phyloP scores from a whole-genome alignment of 37 sponge, comb jelly and placozoan species.

The Lycopodina hypogea region DNA sequence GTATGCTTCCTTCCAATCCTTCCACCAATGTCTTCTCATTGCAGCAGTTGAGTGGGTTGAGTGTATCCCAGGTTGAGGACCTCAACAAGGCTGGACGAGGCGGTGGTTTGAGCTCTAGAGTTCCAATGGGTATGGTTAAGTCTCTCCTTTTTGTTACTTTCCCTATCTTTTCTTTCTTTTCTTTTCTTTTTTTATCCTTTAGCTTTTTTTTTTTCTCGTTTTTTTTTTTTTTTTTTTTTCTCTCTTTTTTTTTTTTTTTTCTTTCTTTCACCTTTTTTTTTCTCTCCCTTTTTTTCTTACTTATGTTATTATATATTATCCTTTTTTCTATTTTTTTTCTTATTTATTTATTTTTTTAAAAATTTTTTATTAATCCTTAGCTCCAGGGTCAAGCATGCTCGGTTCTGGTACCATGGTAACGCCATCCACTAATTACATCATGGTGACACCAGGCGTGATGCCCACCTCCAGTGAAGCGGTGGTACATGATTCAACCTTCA shows the following conservation, averaged over 20 bases:
- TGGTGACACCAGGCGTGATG: constrained; percentile 14
- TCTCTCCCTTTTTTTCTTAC: no score
- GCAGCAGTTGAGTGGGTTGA: background rate
- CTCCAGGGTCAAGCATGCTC: background rate
- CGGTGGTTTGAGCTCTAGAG: background rate
- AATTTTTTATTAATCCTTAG: background rate
- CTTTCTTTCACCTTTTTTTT: no score
- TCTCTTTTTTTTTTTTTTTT: no score
- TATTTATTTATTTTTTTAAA: background rate
- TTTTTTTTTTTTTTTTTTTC: no score
- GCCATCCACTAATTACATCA: constrained; percentile 11
- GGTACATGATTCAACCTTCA: background rate
- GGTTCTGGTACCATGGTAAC: constrained; percentile 1
- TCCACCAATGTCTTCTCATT: background rate
- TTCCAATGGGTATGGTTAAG: background rate
- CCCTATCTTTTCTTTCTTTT: background rate
- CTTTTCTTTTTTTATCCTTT: background rate
- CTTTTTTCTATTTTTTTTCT: no score
- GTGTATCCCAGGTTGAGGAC: background rate
- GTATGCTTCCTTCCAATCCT: background rate
- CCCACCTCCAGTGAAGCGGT: background rate
- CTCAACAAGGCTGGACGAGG: background rate
- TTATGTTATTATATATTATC: no score
- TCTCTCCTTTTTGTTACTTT: background rate
- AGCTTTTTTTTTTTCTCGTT: no score